Evolutionary conservation across 2,888 invertebrate genomes (phyloP), one percentile per base, ranked within the genome.

Genomic region (Eudemis profundana): DNA sequence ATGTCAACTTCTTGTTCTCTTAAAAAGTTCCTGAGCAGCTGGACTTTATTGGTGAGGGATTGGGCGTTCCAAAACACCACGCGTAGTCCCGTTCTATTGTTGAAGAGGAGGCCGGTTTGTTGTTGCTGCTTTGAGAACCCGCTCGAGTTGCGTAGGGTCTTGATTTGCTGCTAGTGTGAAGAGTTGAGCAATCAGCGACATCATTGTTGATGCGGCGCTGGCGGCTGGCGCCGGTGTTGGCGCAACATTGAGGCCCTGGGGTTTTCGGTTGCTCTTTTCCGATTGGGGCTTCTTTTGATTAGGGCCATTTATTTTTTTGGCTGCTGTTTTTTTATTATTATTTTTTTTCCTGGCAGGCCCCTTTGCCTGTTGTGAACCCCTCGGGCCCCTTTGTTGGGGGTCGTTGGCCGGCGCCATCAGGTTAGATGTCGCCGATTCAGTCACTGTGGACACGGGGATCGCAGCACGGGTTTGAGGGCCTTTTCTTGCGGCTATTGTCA

Each of bases 61-160:
- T 53, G 47, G 2, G 66, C 53, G 12, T 61, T 61, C 66, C 66
- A 66, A 21, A 21, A 15, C 0, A 47, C 38, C 2, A 53, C 27
- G 0, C 53, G 38, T n/a, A 46, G 29, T 1, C n/a, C n/a, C n/a
- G n/a, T 4, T 33, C 1, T 23, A 4, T 15, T 17, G 5, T 33
- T 50, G 29, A 29, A 50, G 1, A 1, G 7, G 0, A 23, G 4
- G 29, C 49, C 3, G 50, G 10, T 7, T 1, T 7, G 1, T 0
- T 4, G 12, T 1, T 0, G 27, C 2, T 1, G 12, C 2, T 2
- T 3, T 38, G 0, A 49, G 49, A 2, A 17, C 15, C 4, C 17
- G 2, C 44, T 19, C 19, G 1, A 14, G 0, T 3, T 23, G 23
- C 3, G 23, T 4, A 27, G 49, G 4, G 29, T 14, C 12, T 33